phyloP scores from a whole-genome alignment of 2,888 invertebrate species.

The Macropis europaea region DNA sequence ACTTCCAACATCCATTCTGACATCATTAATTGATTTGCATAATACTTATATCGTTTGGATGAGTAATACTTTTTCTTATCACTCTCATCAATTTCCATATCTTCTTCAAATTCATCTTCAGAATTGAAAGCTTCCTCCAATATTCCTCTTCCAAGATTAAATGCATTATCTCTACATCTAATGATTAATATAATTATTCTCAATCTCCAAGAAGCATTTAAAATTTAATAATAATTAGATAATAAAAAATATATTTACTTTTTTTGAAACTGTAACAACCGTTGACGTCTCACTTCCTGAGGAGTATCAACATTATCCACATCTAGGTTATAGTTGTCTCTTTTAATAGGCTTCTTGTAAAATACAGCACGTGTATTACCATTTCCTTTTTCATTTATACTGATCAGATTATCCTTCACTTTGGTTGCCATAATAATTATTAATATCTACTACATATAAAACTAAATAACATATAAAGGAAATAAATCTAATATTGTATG shows the following conservation, averaged over 20 bases:
- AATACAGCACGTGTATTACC: conserved; percentile 80
- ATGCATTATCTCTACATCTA: conserved; percentile 70
- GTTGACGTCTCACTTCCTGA: conserved; percentile 74
- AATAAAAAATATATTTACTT: conserved; percentile 63
- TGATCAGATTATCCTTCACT: background rate
- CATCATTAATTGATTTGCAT: conserved; percentile 86
- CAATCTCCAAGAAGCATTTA: background rate
- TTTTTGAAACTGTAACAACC: conserved; percentile 72
- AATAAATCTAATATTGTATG: background rate
- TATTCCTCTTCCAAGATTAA: conserved; percentile 80
- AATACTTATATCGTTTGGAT: conserved; percentile 58
- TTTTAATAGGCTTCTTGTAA: conserved; percentile 76
- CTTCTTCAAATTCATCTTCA: conserved; percentile 55
- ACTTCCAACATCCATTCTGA: conserved; percentile 97
- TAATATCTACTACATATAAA: background rate
- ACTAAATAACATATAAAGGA: background rate
- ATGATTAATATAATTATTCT: conserved; percentile 15
- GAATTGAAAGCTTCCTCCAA: conserved; percentile 71
- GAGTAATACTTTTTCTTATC: conserved; percentile 11
- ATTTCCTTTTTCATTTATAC: background rate
- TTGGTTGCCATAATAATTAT: conserved; percentile 31
- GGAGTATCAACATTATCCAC: conserved; percentile 68
- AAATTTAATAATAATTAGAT: background rate
- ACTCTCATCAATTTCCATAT: conserved; percentile 51
- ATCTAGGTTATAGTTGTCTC: conserved; percentile 70